Evolutionary conservation across 1,140 invertebrate species (phyloP).

Genomic region (Dreissena rostriformis): DNA sequence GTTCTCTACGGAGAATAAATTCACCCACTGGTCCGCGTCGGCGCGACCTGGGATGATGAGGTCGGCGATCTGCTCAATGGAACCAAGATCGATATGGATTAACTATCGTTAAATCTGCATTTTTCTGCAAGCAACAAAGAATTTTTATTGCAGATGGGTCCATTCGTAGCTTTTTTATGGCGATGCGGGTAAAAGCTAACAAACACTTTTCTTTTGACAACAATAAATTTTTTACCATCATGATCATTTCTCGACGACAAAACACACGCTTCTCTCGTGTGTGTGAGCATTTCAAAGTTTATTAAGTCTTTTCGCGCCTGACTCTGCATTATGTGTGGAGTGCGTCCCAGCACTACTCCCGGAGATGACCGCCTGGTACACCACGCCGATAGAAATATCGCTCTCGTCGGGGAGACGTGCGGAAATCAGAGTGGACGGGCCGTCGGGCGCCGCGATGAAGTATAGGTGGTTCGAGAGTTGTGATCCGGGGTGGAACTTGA

Average conservation of each 20-base stretch:
- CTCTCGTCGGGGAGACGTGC: conserved; percentile 54
- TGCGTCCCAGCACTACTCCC: too few relatives aligned
- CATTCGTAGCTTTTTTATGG: too few relatives aligned
- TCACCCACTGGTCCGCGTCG: conserved; percentile 85
- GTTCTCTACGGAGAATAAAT: conserved; percentile 85
- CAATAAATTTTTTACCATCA: too few relatives aligned
- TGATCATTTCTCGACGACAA: too few relatives aligned
- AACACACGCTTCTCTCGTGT: too few relatives aligned
- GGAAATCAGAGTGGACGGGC: conserved; percentile 38
- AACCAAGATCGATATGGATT: conserved; percentile 84
- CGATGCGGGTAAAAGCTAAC: too few relatives aligned
- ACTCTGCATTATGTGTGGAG: too few relatives aligned
- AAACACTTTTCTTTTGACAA: too few relatives aligned
- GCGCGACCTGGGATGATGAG: conserved; percentile 86
- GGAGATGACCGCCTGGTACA: conserved; percentile 55
- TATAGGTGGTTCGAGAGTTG: conserved; percentile 38
- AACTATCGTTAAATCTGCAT: conserved; percentile 61
- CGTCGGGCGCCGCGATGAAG: conserved; percentile 23
- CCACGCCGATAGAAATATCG: conserved; percentile 61
- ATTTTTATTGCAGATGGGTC: too few relatives aligned
- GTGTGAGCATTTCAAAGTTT: too few relatives aligned
- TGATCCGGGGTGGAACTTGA: not conserved
- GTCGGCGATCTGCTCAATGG: conserved; percentile 88
- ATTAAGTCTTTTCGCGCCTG: too few relatives aligned
- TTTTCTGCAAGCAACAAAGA: conserved; percentile 5